Conservation (phyloP, 2,113 vertebrate species). For the Spheniscus mendiculus region DNA sequence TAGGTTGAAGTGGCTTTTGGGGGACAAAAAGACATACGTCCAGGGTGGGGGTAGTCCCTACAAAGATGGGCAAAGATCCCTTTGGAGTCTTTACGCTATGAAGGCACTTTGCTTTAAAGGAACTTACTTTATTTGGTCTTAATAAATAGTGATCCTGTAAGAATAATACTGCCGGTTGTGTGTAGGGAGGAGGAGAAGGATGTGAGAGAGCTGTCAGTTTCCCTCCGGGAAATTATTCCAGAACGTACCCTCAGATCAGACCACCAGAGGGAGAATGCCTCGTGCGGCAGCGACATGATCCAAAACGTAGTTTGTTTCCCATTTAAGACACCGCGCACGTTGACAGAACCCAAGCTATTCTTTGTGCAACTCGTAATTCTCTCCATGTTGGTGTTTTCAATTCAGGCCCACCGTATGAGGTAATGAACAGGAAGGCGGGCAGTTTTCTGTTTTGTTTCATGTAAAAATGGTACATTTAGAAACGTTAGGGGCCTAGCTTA, state of each 20-base stretch:
- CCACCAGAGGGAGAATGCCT: slow-evolving; percentile 49
- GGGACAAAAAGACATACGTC: rapidly evolving
- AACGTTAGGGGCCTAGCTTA: not conserved
- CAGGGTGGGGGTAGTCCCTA: not conserved
- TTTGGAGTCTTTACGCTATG: not conserved
- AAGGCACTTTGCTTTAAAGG: not conserved
- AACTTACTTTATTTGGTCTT: not conserved
- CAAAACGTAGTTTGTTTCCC: not conserved
- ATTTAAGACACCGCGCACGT: not conserved
- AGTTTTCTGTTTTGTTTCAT: slow-evolving; percentile 29
- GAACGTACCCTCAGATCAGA: slow-evolving; percentile 36
- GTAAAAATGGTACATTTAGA: not conserved
- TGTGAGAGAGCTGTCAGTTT: not conserved
- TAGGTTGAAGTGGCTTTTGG: not conserved
- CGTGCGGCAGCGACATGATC: not conserved
- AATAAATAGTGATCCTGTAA: not conserved
- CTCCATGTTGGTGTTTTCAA: slow-evolving; percentile 13
- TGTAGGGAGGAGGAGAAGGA: not conserved
- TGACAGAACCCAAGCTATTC: not conserved
- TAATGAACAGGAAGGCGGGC: not conserved
- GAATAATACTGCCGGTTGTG: not conserved
- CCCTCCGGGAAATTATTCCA: not conserved
- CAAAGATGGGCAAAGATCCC: not conserved
- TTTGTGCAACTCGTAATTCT: not conserved
- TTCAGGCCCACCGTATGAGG: slow-evolving; percentile 11